Conservation (phyloP, 1,140 invertebrate genomes). For the Meloidogyne hapla region DNA sequence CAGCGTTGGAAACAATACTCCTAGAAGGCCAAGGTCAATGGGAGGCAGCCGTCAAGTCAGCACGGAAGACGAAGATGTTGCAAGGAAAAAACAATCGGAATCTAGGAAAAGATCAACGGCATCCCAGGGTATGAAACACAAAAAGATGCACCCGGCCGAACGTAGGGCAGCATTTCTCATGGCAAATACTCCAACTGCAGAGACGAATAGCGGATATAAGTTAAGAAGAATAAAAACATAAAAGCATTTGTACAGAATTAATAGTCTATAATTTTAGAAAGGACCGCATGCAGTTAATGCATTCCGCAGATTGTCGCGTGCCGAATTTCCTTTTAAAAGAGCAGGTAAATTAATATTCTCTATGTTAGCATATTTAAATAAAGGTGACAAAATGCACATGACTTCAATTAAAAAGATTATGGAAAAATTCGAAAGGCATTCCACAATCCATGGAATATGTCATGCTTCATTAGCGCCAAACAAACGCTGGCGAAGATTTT, state of each 20-base stretch:
- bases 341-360: slow-evolving; percentile 36
- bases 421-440: slow-evolving; percentile 51
- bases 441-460: slow-evolving; percentile 59
- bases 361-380: background rate
- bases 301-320: slow-evolving; percentile 46
- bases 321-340: slow-evolving; percentile 50
- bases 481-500: slow-evolving; percentile 44
- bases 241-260: background rate
- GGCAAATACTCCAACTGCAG: slow-evolving; percentile 23
- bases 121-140: slow-evolving; percentile 4
- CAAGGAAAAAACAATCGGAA: background rate
- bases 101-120: background rate
- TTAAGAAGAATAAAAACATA: background rate
- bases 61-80: background rate
- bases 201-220: background rate
- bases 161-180: slow-evolving; percentile 14
- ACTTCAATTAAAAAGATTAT: slow-evolving; percentile 36
- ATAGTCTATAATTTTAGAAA: slow-evolving; percentile 25
- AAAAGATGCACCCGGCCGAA: slow-evolving; percentile 40
- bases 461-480: slow-evolving; percentile 55
- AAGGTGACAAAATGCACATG: slow-evolving; percentile 22
- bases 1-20: background rate
- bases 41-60: background rate
- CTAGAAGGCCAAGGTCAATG: background rate
- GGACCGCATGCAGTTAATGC: slow-evolving; percentile 44